phyloP scores from a whole-genome alignment of 2,113 vertebrate species.

The Oryzias celebensis region DNA sequence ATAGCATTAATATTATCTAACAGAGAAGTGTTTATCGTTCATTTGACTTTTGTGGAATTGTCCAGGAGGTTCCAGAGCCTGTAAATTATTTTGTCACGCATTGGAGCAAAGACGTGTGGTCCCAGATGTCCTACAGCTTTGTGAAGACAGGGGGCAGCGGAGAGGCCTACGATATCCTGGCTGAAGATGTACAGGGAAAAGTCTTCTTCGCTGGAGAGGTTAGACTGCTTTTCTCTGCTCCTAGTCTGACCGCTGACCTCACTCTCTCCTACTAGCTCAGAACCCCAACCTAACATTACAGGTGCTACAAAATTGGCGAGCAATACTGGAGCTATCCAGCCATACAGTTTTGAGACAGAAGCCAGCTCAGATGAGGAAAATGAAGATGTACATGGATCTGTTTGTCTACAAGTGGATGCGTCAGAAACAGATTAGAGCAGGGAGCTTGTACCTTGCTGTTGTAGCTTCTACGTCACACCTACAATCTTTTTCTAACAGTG shows the following conservation, averaged over 20 bases:
- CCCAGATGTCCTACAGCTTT: slow-evolving; percentile 97
- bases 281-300: no score
- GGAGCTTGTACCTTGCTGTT: no score
- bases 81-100: slow-evolving; percentile 88
- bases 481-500: no score
- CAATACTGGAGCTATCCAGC: no score
- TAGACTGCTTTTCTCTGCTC: neutral
- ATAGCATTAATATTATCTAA: no score
- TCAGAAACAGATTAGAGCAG: no score
- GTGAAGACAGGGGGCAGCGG: slow-evolving; percentile 94
- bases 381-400: no score
- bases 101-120: slow-evolving; percentile 92
- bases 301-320: no score
- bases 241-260: neutral
- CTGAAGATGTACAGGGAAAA: slow-evolving; percentile 93
- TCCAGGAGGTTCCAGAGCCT: slow-evolving; percentile 85
- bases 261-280: neutral
- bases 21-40: neutral
- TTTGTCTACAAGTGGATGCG: no score
- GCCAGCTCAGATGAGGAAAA: no score
- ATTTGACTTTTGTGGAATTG: neutral
- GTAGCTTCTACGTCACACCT: no score
- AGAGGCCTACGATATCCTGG: slow-evolving; percentile 93
- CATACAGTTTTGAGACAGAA: no score
- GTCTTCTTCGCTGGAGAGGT: slow-evolving; percentile 97